phyloP scores from a whole-genome alignment of 2,797 vertebrate species.

The Hapalemur alaotrensis region DNA sequence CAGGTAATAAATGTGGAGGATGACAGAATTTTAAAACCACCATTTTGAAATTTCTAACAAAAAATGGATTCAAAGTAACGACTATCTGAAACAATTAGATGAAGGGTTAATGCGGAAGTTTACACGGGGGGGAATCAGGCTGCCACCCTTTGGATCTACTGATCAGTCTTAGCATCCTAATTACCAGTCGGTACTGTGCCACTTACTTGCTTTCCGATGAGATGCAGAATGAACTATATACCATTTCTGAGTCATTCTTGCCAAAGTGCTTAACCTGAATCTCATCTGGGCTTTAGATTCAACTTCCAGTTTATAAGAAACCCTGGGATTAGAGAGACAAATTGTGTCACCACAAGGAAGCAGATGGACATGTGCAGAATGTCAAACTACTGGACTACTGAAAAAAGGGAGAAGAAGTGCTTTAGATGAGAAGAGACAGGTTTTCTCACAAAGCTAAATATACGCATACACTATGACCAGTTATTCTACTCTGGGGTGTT shows the following conservation, averaged over 20 bases:
- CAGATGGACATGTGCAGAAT: background rate
- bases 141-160: background rate
- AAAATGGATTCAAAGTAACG: background rate
- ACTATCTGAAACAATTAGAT: background rate
- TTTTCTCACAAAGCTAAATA: background rate
- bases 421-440: background rate
- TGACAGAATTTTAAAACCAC: background rate
- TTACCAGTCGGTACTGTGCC: background rate
- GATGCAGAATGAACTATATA: background rate
- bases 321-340: background rate
- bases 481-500: background rate
- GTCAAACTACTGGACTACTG: background rate
- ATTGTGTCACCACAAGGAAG: background rate
- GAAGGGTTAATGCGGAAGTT: background rate
- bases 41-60: background rate
- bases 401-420: background rate
- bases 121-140: background rate
- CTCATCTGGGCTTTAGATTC: background rate
- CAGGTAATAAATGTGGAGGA: background rate
- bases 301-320: background rate
- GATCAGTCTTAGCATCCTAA: background rate
- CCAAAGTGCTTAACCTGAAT: background rate
- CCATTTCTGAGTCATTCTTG: background rate
- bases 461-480: background rate
- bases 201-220: background rate